phyloP scores from a whole-genome alignment of 2,888 invertebrate species.

The Conus canariensis region DNA sequence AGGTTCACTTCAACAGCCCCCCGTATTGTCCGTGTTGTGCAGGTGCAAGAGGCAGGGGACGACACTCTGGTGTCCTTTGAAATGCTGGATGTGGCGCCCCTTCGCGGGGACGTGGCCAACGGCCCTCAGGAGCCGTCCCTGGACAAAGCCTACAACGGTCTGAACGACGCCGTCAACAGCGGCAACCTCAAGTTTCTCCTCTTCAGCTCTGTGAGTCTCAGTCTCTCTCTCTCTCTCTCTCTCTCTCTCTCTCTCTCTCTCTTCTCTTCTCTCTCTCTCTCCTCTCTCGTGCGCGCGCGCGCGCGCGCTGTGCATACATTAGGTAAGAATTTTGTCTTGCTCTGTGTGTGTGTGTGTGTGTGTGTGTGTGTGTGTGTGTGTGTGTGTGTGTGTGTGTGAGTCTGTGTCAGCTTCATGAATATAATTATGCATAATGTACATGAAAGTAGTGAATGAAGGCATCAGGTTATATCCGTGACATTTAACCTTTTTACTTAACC shows the following conservation, averaged over 20 bases:
- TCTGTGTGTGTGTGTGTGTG: background rate
- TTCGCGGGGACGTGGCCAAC: background rate
- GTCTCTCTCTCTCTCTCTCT: background rate
- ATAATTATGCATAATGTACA: too few relatives aligned
- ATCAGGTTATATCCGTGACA: background rate
- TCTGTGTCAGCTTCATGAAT: background rate
- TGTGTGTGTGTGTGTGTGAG: slow-evolving; percentile 5
- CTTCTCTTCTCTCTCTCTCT: background rate
- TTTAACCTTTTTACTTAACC: too few relatives aligned
- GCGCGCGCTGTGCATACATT: background rate
- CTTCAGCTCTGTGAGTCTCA: background rate
- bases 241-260: background rate
- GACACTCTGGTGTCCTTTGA: slow-evolving; percentile 21
- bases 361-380: slow-evolving; percentile 11
- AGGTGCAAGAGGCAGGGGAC: background rate
- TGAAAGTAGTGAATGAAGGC: background rate
- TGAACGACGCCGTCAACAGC: background rate
- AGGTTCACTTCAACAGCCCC: too few relatives aligned
- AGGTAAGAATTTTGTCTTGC: background rate
- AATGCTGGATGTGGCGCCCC: background rate
- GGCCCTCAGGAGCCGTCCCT: background rate
- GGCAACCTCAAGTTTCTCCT: background rate
- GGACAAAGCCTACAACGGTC: background rate
- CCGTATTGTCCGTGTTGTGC: background rate
- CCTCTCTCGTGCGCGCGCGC: background rate